These are phyloP conservation scores for Chionomys nivalis DNA, from an alignment of 2,113 vertebrate genomes.

Conservation along the genomic window DNA sequence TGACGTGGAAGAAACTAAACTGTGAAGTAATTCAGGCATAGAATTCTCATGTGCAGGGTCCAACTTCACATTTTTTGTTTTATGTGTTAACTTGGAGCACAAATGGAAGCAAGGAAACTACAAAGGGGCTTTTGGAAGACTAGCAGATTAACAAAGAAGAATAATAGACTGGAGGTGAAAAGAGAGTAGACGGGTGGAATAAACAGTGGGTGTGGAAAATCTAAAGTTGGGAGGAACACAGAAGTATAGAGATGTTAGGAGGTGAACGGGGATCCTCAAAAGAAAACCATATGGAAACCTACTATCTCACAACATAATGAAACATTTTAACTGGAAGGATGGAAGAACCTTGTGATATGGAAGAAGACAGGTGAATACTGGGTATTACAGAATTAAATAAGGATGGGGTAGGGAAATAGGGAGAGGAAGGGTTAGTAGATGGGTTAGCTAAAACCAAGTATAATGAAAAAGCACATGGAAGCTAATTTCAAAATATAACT, in stretches of 20 bases:
- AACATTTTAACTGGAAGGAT: not conserved
- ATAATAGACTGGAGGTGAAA: not conserved
- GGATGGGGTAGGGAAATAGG: not conserved
- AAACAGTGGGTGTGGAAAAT: not conserved
- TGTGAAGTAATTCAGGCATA: not conserved
- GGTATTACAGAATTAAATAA: not conserved
- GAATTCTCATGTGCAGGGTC: too few species aligned
- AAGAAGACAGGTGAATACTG: not conserved
- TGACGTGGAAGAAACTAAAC: not conserved
- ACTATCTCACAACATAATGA: not conserved
- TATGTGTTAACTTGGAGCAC: not conserved
- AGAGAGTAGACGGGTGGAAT: not conserved
- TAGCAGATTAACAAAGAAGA: not conserved
- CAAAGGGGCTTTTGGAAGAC: not conserved
- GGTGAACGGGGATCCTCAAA: not conserved
- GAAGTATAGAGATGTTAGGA: too few species aligned
- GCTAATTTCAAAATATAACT: not conserved
- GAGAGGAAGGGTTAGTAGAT: not conserved
- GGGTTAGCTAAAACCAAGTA: not conserved
- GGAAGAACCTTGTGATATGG: not conserved
- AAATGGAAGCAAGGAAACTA: not conserved
- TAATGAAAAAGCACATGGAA: not conserved
- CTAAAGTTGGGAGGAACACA: not conserved
- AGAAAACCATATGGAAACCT: too few species aligned
- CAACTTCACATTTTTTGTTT: not conserved